Evolutionary conservation across 2,113 vertebrate genomes (phyloP).

Genomic region (Todiramphus chloris): DNA sequence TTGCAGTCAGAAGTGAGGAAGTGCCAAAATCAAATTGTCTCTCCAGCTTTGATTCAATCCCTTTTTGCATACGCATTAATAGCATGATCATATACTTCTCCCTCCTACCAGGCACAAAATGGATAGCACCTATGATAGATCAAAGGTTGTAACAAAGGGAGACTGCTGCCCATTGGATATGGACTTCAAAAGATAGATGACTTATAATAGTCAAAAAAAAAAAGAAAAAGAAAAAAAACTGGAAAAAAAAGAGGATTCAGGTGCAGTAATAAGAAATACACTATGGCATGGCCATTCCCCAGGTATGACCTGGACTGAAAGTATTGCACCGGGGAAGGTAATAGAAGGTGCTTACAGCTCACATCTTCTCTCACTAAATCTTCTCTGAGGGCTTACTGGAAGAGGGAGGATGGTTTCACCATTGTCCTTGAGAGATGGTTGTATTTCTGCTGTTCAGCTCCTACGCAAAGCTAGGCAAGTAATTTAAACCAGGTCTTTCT

Average conservation of each 20-base stretch:
- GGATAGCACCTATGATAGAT: neutral
- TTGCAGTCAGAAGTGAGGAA: conserved; percentile 45
- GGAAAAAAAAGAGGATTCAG: neutral
- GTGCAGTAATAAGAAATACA: neutral
- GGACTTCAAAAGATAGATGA: neutral
- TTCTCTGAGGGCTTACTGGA: neutral
- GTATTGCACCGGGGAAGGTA: fast-evolving
- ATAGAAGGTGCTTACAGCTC: neutral
- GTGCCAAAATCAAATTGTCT: conserved; percentile 42
- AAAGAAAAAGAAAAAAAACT: neutral
- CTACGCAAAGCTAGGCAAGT: conserved; percentile 13
- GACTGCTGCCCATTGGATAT: neutral
- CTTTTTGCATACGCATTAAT: conserved; percentile 55
- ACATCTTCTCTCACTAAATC: neutral
- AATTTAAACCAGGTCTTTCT: neutral
- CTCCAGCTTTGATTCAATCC: conserved; percentile 41
- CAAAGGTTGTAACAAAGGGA: neutral
- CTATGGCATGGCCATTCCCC: neutral
- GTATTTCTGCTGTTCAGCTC: conserved; percentile 32
- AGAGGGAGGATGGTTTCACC: neutral
- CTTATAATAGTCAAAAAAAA: neutral
- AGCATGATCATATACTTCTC: conserved; percentile 17
- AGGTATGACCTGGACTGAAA: neutral
- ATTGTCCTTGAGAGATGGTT: neutral
- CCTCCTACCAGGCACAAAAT: neutral